These are phyloP conservation scores for Piscicola geometra DNA, from an alignment of 2,888 invertebrate species.

Conservation along the genomic window DNA sequence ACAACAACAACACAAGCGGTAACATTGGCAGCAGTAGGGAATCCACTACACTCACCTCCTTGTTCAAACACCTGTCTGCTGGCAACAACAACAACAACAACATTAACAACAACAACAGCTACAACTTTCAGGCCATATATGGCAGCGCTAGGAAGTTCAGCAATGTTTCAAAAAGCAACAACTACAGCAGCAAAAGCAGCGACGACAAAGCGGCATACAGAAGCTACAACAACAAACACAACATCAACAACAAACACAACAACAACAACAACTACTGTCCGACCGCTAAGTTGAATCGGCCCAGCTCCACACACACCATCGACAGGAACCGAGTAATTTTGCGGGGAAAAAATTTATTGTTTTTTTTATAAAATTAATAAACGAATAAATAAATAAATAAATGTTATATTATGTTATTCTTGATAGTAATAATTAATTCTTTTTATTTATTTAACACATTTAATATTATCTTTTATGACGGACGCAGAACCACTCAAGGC, in stretches of 20 bases:
- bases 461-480: not conserved
- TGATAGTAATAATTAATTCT: not conserved
- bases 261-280: not conserved
- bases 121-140: not conserved
- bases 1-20: not conserved
- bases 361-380: too few relatives aligned
- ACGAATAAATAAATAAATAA: not conserved
- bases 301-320: not conserved
- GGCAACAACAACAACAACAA: not conserved
- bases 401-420: not conserved
- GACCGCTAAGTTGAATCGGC: not conserved
- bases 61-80: not conserved
- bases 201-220: not conserved
- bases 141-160: too few relatives aligned
- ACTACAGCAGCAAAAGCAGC: not conserved
- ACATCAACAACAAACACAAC: not conserved
- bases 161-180: not conserved
- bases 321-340: not conserved
- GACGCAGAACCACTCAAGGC: conserved; percentile 6
- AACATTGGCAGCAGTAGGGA: not conserved
- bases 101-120: not conserved
- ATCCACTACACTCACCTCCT: not conserved
- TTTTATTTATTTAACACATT: not conserved
- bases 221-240: not conserved
- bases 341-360: too few relatives aligned